Base-by-base conservation (phyloP, 2,888 invertebrate species). In the Caenorhabditis doughertyi region DNA sequence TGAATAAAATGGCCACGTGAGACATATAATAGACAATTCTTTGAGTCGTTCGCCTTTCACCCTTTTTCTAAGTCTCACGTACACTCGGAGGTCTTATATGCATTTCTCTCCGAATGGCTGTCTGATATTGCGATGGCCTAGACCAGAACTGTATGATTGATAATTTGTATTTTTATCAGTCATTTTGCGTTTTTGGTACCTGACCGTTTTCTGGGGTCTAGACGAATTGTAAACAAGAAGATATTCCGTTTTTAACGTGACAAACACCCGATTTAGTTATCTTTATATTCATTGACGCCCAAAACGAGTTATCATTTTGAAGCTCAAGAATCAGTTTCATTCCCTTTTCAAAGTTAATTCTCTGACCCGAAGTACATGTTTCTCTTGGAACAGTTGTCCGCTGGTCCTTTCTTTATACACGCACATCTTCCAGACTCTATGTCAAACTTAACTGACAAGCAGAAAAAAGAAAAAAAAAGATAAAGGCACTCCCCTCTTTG, bases 311-410 rank as follows among this genome's bases (percentile, higher is more conserved):
- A 16, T 42, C 42, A 42, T 11, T 13, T 42, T 13, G 16, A 42
- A 42, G 42, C 42, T 42, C 3, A 42, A 16, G 18, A 51, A 13
- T 25, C 25, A 23, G 7, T 25, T 9, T n/a, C 25, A 25, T 13
- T 35, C n/a, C 16, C 8, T n/a, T 42, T 23, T 25, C 25, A 21
- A 49, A 21, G 21, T 32, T 18, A 49, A 49, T 32, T 64, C 11
- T 21, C 29, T 39, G 51, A 72, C 16, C 35, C 18, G 25, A 58
- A 72, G 72, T 60, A 39, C 72, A 72, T 42, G n/a, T 21, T 72
- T 72, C 39, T 39, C 35, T 23, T 0, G 27, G 74, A 74, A 74
- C 74, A 74, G 67, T 74, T 67, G 73, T 60, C 23, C n/a, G 3
- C 0, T 55, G 58, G 55, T 71, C 58, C 16, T 44, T 21, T 29